Percentiles rank a stretch among this genome's conserved stretches.
Evolutionary conservation across 2,113 vertebrate species (phyloP).

Genomic region (Rhadina sibilatrix): DNA sequence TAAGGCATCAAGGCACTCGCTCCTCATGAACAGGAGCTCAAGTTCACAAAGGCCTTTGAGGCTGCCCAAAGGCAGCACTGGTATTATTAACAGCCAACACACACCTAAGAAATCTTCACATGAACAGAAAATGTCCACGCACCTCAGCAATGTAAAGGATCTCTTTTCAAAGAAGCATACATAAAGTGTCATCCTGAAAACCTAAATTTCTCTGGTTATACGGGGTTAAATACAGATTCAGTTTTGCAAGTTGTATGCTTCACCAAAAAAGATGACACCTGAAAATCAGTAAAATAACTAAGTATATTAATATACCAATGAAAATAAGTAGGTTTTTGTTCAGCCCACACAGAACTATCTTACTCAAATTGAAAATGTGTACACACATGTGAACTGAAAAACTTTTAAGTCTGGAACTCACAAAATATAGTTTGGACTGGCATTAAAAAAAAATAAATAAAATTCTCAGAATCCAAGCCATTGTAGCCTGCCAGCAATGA

Average conservation of each 20-base stretch:
- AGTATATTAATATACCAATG: background rate
- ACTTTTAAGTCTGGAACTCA: background rate
- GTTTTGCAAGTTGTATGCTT: background rate
- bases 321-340: background rate
- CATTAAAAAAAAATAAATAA: background rate
- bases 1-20: background rate
- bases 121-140: background rate
- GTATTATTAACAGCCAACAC: background rate
- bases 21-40: background rate
- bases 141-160: background rate
- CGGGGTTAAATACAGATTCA: background rate
- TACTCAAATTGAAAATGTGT: background rate
- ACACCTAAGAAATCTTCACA: background rate
- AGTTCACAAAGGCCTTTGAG: background rate
- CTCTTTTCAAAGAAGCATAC: background rate
- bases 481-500: background rate
- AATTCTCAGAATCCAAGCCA: background rate
- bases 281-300: background rate
- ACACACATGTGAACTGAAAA: background rate
- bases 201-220: background rate
- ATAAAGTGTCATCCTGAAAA: background rate
- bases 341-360: background rate
- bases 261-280: background rate
- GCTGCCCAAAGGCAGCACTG: background rate
- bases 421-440: background rate